Evolutionary conservation across 2,797 vertebrate species (phyloP), one percentile per base, ranked within the genome.

Genomic region (Sebastes kiyomatsui): DNA sequence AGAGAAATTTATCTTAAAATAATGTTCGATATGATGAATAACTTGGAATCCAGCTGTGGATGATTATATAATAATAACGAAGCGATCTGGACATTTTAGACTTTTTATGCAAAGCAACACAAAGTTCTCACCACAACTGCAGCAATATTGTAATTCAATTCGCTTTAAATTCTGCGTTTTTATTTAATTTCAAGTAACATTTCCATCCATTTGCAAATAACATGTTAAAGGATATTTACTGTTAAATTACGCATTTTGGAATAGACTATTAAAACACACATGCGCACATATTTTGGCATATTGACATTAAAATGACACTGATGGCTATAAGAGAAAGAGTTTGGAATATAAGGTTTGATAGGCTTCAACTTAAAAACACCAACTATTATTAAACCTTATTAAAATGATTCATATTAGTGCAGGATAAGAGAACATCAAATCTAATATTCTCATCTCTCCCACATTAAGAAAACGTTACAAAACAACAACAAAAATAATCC

Each of bases 91-190:
- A 64, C 6, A 69, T 69, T 69, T 42, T 52, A 4, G 8, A 33
- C 16, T 73, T 54, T 7, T 32, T 49, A 64, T 75, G 35, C 55
- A 76, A 82, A 77, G 27, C 20, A 80, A 72, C 35, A 52, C 3
- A 67, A n/a, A 74, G 42, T 67, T 71, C 23, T 14, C 3, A 32
- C 35, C 28, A 20, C 12, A 54, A 4, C 16, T 7, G 5, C 55
- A 18, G 18, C 16, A 33, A 4, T 5, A 32, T 1, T 61, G 25
- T 14, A 2, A 58, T 23, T 14, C 7, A 65, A 2, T 2, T n/a
- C 27, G 25, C 8, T 23, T 67, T 18, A 7, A 38, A 66, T 56
- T 35, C 4, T 33, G 11, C 0, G 3, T 6, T 75, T 74, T 52
- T 0, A 49, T 73, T 59, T 7, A 11, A 68, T 70, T 20, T 22